Conservation (phyloP, 2,797 vertebrate genomes). For the Xiphorhynchus erythropygius region DNA sequence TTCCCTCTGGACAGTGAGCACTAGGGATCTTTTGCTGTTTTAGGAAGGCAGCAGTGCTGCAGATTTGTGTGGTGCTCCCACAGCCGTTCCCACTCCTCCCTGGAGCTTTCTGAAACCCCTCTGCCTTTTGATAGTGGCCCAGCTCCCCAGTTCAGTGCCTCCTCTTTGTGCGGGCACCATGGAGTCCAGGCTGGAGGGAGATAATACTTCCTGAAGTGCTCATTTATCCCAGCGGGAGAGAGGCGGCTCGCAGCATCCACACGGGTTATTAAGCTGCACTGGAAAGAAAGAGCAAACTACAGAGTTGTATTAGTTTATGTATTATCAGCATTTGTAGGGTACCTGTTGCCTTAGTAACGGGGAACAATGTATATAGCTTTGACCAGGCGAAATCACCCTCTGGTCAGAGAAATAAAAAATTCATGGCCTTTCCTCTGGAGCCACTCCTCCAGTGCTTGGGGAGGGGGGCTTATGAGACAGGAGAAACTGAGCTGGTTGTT, state of each 20-base stretch:
- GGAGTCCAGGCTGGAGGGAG: slow-evolving; percentile 12
- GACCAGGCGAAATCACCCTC: slow-evolving; percentile 17
- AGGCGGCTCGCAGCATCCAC: slow-evolving; percentile 19
- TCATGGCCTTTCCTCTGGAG: background rate
- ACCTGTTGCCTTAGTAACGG: slow-evolving; percentile 37
- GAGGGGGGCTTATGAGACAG: slow-evolving; percentile 3
- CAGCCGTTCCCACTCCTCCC: background rate
- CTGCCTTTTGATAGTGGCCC: slow-evolving; percentile 28
- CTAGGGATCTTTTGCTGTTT: background rate
- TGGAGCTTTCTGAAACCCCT: slow-evolving; percentile 6
- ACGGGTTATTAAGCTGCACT: slow-evolving; percentile 14
- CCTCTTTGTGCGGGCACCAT: background rate
- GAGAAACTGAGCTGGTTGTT: slow-evolving; percentile 40
- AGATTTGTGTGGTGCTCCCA: background rate
- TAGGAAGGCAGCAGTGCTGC: background rate
- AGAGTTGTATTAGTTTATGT: slow-evolving; percentile 36
- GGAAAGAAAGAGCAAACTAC: slow-evolving; percentile 47
- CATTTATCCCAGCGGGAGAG: slow-evolving; percentile 39
- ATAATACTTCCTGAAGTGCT: slow-evolving; percentile 61
- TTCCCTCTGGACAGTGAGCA: fast-evolving
- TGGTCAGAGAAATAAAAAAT: slow-evolving; percentile 45
- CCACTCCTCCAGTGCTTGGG: background rate
- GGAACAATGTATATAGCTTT: slow-evolving; percentile 28
- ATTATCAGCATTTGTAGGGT: slow-evolving; percentile 26
- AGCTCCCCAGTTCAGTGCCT: slow-evolving; percentile 47